Evolutionary conservation across 2,113 vertebrate genomes (phyloP), one percentile per base, ranked within the genome.

Genomic region (Anhinga anhinga): DNA sequence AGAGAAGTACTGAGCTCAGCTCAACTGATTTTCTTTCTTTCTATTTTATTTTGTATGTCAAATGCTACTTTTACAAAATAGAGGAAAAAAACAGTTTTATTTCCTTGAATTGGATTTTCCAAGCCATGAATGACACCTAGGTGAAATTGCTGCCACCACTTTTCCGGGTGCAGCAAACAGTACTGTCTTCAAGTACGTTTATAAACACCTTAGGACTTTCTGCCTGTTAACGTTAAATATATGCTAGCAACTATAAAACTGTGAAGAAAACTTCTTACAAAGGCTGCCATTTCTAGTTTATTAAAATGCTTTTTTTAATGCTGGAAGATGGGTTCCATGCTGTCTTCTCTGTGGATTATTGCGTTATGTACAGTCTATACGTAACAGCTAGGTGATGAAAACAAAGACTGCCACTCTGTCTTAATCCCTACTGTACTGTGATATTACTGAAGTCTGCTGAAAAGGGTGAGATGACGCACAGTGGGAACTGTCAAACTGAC

Each of bases 101-200:
- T 97, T 97, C 93, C 91, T 96, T 65, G 61, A 97, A 92, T 98
- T 85, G 91, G 85, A 94, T 97, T 94, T 94, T 94, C 92, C 59
- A 94, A 98, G 95, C 95, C 71, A 86, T 96, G 94, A 86, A 82
- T 74, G 77, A 83, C 73, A 58, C 76, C 61, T 38, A 56, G 45
- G 34, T 89, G 85, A 84, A 92, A 93, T 95, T 94, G 73, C 94
- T 95, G 87, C 34, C 91, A 23, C 96, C 74, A 2, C 56, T 96
- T 97, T 90, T 77, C 67, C 92, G 80, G 58, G 30, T 87, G 93
- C 92, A 89, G 82, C 86, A 5, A 83, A 86, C 49, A 73, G 88
- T 55, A 78, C 77, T 86, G 77, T 94, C 85, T 86, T 76, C 34
- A 38, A 62, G 42, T 88, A 36, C 86, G 81, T 92, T 92, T 90